Evolutionary conservation across 2,888 invertebrate species (phyloP), one percentile per base, ranked within the genome.

Genomic region (Acanthoscelides obtectus): DNA sequence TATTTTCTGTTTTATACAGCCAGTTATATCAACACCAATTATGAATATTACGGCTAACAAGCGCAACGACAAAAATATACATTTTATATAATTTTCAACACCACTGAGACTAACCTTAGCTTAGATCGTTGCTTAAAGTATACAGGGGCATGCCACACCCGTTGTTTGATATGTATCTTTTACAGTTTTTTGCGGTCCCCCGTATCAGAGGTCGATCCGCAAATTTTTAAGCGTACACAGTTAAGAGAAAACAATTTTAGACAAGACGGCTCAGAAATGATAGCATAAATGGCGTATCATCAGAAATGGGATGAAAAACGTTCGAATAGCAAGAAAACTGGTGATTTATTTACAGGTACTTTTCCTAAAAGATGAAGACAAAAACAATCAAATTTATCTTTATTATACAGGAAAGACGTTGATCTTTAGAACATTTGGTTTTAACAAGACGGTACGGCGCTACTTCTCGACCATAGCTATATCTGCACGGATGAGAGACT

Each of bases 111-210:
- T 12, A 72, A 72, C 66, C 64, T 72, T 66, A 71, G 66, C 19
- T 66, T 64, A 67, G 71, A 77, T 75, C 75, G 75, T 75, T 77
- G 77, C 74, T 72, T 73, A 69, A 72, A 63, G 64, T 66, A 68
- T 67, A 73, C 68, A 63, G 64, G 69, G 72, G 74, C 71, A 72
- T 70, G 65, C 69, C 71, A 71, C 71, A 75, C 76, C 76, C 74
- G 74, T 75, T 74, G 69, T 71, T 72, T 77, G 77, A 77, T 77
- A 77, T 77, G 77, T 77, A 77, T 77, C 74, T 70, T 77, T 77
- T 77, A 74, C 77, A 68, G 68, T 72, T 69, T 74, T 22, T 73
- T 73, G 45, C 45, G 45, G 45, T 45, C 45, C 45, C 45, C 45
- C 45, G 12, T 12, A 12, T 45, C 17, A 6, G 12, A 45, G 45